Conservation (phyloP, 2,797 vertebrate species). For the Philypnodon macrostomus region DNA sequence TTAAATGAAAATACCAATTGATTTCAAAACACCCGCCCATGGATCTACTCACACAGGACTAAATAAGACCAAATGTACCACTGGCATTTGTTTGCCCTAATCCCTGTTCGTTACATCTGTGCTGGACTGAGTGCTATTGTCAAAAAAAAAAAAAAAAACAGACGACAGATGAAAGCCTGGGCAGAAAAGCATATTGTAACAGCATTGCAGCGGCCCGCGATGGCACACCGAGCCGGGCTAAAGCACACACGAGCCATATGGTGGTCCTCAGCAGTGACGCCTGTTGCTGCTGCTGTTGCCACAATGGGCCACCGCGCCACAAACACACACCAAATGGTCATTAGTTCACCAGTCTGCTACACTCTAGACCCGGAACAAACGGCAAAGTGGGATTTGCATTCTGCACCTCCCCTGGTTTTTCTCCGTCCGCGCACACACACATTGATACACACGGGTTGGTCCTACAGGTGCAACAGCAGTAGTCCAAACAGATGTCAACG, state of each 20-base stretch:
- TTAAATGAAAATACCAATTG: too few relatives aligned
- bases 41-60: slow-evolving; percentile 1
- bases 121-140: slow-evolving; percentile 46
- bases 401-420: slow-evolving; percentile 50
- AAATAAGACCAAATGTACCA: slow-evolving; percentile 41
- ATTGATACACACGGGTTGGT: slow-evolving; percentile 47
- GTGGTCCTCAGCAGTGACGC: slow-evolving; percentile 86
- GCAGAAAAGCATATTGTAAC: slow-evolving; percentile 78
- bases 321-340: slow-evolving; percentile 80
- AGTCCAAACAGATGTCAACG: slow-evolving; percentile 95
- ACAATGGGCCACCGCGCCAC: slow-evolving; percentile 82
- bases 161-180: slow-evolving; percentile 51
- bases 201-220: slow-evolving; percentile 85
- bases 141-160: slow-evolving; percentile 22
- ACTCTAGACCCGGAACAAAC: slow-evolving; percentile 69
- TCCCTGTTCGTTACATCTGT: slow-evolving; percentile 37
- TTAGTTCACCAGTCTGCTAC: slow-evolving; percentile 74
- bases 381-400: slow-evolving; percentile 85
- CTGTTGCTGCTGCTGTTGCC: slow-evolving; percentile 90
- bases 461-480: slow-evolving; percentile 94
- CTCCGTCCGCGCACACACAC: slow-evolving; percentile 16
- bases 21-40: too few relatives aligned
- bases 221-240: too few relatives aligned
- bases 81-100: slow-evolving; percentile 28
- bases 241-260: slow-evolving; percentile 96